phyloP scores from a whole-genome alignment of 2,113 vertebrate species.

The Pithys albifrons region DNA sequence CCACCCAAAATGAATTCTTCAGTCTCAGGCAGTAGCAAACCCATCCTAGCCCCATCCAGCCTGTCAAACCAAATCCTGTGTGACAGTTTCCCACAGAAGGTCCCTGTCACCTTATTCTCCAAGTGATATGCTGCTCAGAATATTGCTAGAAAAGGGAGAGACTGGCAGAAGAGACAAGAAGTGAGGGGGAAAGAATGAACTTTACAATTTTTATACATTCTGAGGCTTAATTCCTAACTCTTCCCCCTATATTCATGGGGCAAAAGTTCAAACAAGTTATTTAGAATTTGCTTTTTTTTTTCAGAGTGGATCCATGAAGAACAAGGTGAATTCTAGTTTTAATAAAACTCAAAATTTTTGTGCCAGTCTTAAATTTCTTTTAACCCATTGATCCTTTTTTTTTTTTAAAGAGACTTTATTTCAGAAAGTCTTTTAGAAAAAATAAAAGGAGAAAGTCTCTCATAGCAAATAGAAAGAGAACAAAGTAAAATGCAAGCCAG shows the following conservation, averaged over 20 bases:
- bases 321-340: neutral
- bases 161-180: neutral
- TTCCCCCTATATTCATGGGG: neutral
- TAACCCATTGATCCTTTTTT: neutral
- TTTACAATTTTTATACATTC: neutral
- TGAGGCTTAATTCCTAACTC: neutral
- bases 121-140: neutral
- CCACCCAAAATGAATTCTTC: neutral
- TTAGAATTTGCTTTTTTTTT: neutral
- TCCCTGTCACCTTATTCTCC: conserved; percentile 4
- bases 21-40: neutral
- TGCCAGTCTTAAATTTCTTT: neutral
- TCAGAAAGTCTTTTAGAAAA: neutral
- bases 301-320: neutral
- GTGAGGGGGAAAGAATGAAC: neutral
- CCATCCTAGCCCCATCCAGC: neutral
- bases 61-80: neutral
- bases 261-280: neutral
- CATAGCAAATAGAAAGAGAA: neutral
- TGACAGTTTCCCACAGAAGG: neutral
- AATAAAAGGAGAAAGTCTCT: neutral
- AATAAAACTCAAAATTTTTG: neutral
- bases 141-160: neutral
- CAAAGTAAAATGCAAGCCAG: neutral
- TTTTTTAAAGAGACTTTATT: neutral